phyloP scores from a whole-genome alignment of 35 echinoderm and acorn worm genomes.

The Eucidaris tribuloides region DNA sequence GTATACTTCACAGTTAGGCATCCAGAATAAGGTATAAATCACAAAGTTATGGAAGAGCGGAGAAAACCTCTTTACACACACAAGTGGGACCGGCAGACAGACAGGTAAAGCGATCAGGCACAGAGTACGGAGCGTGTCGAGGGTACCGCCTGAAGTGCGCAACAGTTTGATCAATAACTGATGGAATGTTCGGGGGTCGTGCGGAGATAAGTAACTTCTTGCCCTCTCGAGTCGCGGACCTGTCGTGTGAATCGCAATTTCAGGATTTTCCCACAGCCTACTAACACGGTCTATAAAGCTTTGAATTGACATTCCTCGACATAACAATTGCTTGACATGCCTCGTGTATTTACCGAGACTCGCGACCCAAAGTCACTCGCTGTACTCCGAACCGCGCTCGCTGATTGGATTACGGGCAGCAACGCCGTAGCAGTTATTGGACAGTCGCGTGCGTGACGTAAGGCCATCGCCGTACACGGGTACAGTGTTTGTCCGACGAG shows the following conservation, averaged over 20 bases:
- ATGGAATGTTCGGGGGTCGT: constrained; percentile 13
- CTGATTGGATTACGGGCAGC: not conserved
- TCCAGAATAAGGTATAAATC: not conserved
- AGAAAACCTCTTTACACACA: not conserved
- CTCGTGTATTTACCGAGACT: not conserved
- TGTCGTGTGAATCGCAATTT: constrained; percentile 22
- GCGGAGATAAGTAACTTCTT: constrained; percentile 11
- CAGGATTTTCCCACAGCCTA: constrained; percentile 15
- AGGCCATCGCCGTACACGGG: not conserved
- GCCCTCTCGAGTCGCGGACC: not conserved
- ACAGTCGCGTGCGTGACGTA: constrained; percentile 4
- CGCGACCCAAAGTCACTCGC: not conserved
- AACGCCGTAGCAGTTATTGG: not conserved
- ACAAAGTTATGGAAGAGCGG: not conserved
- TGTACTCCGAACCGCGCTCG: not conserved
- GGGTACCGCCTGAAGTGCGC: not conserved
- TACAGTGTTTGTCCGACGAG: not conserved
- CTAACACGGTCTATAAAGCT: not conserved
- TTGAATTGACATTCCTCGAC: constrained; percentile 11
- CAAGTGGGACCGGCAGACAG: constrained; percentile 16
- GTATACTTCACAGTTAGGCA: constrained; percentile 52
- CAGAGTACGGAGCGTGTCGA: constrained; percentile 3
- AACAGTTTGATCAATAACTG: constrained; percentile 6
- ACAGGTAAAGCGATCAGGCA: not conserved
- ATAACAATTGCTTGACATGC: constrained; percentile 10